Percentiles rank a stretch among this genome's conserved stretches.
Evolutionary conservation across 2,113 vertebrate genomes (phyloP).

Genomic region (Centrocercus urophasianus): DNA sequence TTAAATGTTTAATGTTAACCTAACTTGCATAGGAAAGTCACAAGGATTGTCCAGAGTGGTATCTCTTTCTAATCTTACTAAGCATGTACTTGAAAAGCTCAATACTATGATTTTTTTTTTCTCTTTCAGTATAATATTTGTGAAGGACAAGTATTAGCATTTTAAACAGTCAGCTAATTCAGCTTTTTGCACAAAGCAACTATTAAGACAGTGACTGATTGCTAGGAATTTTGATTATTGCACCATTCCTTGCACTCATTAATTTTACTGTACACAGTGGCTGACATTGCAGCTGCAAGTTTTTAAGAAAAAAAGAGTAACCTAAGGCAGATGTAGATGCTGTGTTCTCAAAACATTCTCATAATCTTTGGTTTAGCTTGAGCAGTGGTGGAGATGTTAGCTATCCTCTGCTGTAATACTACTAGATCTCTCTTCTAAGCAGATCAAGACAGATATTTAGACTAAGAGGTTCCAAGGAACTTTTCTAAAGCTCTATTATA

Average conservation of each 20-base stretch:
- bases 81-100: background rate
- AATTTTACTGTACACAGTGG: background rate
- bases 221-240: constrained; percentile 7
- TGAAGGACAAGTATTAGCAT: constrained; percentile 69
- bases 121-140: constrained; percentile 26
- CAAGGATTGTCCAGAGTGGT: background rate
- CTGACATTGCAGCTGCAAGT: background rate
- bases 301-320: constrained; percentile 12
- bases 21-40: background rate
- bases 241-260: background rate
- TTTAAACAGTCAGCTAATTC: constrained; percentile 67
- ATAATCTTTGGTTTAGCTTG: background rate
- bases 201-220: constrained; percentile 54
- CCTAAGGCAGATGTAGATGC: background rate
- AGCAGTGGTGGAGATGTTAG: background rate
- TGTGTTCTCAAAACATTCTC: background rate
- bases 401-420: background rate
- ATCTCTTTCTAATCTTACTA: background rate
- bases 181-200: constrained; percentile 15
- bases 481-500: background rate
- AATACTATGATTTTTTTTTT: background rate
- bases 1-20: background rate
- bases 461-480: background rate
- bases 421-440: background rate
- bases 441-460: background rate